Base-by-base conservation (phyloP, 2,797 vertebrate species). In the Pteronotus mesoamericanus region DNA sequence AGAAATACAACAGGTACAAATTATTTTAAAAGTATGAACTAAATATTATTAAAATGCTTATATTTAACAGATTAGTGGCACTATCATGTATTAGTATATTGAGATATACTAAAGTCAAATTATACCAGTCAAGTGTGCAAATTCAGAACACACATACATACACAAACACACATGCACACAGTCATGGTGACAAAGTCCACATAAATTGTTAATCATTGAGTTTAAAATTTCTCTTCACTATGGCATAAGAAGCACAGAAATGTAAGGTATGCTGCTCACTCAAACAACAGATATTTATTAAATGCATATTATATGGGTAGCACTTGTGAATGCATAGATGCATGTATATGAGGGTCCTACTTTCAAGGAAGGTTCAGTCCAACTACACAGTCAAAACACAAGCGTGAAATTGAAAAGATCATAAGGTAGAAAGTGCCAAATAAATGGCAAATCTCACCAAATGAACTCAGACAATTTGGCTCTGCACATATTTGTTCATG, bases 201-300 rank as follows among this genome's bases (percentile, higher is more conserved):
- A 84, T 61, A 92, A 84, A 91, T 48, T 11, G 80, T 97, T 97
- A 95, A 96, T 94, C 91, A 95, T 29, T 96, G 86, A 92, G 69
- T 96, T 18, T 94, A n/a, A 92, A 74, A 82, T 57, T 91, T 92
- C 91, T 91, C 95, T 71, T 74, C 66, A 86, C 46, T 61, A 37
- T 68, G 37, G n/a, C 55, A 7, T 29, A 44, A 66, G 19, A 72
- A 5, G 22, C 22, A n/a, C 24, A 83, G 39, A 69, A 78, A 64
- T 0, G 3, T 74, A 64, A 66, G 37, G 0, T 29, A 37, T 24
- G 26, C 39, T 77, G 82, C 37, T 86, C n/a, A 68, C 9, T 71
- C 39, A 94, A 88, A 90, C 55, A 75, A 57, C 37, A 94, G 53
- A 42, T 71, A 61, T 32, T 80, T 51, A 91, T 14, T 78, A 61